Evolutionary conservation across 2,888 invertebrate species (phyloP).

Genomic region (Cosmorhoe ocellata): DNA sequence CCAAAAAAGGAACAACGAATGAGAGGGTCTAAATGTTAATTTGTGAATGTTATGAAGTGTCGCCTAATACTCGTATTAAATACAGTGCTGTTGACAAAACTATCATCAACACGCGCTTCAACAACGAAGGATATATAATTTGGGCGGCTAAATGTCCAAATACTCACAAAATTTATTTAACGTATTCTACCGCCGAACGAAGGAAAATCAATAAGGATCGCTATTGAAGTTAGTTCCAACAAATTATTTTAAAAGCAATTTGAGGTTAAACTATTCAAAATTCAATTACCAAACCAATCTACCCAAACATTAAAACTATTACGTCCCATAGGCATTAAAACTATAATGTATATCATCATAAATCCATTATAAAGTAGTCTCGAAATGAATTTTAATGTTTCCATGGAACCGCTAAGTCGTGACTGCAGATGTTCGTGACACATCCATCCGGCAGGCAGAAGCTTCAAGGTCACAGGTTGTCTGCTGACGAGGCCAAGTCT

Average conservation of each 20-base stretch:
- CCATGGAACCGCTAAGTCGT: slow-evolving; percentile 38
- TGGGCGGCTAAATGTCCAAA: no score
- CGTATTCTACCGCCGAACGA: neutral
- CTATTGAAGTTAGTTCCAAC: neutral
- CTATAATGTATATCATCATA: slow-evolving; percentile 1
- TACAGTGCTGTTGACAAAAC: no score
- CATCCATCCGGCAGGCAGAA: slow-evolving; percentile 40
- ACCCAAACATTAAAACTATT: slow-evolving; percentile 4
- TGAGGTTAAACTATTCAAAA: slow-evolving; percentile 3
- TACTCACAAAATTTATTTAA: no score
- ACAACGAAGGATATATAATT: no score
- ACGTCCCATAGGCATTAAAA: slow-evolving; percentile 1
- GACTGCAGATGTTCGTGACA: slow-evolving; percentile 42
- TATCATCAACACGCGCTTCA: no score
- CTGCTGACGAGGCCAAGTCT: slow-evolving; percentile 39
- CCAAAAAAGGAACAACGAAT: no score
- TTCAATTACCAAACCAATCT: slow-evolving; percentile 9
- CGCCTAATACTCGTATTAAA: no score
- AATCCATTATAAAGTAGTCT: slow-evolving; percentile 15
- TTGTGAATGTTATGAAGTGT: no score
- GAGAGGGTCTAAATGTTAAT: no score
- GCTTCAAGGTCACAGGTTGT: slow-evolving; percentile 49
- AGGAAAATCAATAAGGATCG: neutral
- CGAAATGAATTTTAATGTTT: slow-evolving; percentile 18
- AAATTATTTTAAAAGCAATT: slow-evolving; percentile 5